Percentiles rank a stretch among this genome's conserved stretches.
These are phyloP conservation scores for Dynastes tityus DNA, from an alignment of 2,888 invertebrate genomes.

Conservation along the genomic window DNA sequence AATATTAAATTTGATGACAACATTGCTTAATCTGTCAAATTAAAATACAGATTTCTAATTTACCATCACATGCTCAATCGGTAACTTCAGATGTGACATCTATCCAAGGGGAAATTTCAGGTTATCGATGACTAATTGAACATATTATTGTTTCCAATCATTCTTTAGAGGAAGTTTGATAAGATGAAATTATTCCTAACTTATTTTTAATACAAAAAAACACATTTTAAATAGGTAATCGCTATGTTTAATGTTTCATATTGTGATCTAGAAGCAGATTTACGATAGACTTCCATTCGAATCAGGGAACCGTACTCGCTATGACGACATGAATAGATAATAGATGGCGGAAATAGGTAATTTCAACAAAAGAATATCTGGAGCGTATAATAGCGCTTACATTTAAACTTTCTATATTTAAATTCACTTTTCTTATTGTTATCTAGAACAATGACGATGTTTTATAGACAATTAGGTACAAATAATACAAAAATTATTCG, in stretches of 20 bases:
- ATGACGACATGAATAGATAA: not conserved
- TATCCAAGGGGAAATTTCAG: not conserved
- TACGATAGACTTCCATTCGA: conserved; percentile 21
- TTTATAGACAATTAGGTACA: conserved; percentile 46
- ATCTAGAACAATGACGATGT: conserved; percentile 39
- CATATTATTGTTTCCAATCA: not conserved
- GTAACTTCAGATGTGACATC: not conserved
- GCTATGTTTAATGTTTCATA: not conserved
- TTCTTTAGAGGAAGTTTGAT: not conserved
- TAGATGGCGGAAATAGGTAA: conserved; percentile 31
- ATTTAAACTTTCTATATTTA: conserved; percentile 44
- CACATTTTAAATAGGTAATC: not conserved
- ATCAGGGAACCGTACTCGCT: conserved; percentile 41
- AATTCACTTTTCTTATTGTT: conserved; percentile 34
- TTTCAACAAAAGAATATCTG: conserved; percentile 19
- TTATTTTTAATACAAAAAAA: not conserved
- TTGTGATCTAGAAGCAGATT: not conserved
- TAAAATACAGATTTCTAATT: conserved; percentile 22
- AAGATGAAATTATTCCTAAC: no score
- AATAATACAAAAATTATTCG: conserved; percentile 44
- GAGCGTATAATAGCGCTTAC: conserved; percentile 22
- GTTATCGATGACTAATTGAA: conserved; percentile 38
- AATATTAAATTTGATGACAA: conserved; percentile 49
- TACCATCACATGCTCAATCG: not conserved
- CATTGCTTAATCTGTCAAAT: conserved; percentile 36